Conservation (phyloP, 2,797 vertebrate genomes). For the Tenualosa thibaudeaui region DNA sequence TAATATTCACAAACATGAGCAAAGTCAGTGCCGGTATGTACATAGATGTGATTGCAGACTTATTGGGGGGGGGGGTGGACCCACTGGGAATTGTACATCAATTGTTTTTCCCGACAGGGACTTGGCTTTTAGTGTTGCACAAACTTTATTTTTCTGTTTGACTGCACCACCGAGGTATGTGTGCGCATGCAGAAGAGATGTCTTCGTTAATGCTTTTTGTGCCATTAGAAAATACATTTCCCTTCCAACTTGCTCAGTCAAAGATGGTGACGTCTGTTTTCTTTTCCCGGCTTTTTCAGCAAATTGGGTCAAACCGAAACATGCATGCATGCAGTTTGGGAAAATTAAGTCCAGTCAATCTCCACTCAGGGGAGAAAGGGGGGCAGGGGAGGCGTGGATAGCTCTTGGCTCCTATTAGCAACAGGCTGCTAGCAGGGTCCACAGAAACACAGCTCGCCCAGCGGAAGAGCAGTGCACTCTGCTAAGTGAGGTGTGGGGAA, state of each 20-base stretch:
- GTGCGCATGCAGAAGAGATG: background rate
- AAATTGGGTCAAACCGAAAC: conserved; percentile 10
- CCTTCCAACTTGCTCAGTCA: background rate
- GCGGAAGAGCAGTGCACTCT: background rate
- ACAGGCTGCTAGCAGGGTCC: background rate
- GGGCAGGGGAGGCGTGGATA: background rate
- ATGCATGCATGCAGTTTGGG: background rate
- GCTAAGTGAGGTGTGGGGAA: background rate
- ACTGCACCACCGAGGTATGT: background rate
- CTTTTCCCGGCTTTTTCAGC: background rate
- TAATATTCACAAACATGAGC: background rate
- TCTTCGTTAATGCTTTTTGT: background rate
- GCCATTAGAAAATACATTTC: background rate
- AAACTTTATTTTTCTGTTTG: background rate
- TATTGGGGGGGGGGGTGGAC: background rate
- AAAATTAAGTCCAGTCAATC: background rate
- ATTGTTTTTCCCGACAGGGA: background rate
- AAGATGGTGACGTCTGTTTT: conserved; percentile 14
- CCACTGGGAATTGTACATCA: background rate
- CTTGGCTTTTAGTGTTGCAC: background rate
- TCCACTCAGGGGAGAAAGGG: background rate
- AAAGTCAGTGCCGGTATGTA: background rate
- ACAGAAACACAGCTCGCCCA: background rate
- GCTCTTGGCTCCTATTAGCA: background rate
- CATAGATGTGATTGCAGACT: background rate